Evolutionary conservation across 2,888 invertebrate genomes (phyloP), one percentile per base, ranked within the genome.

Genomic region (Rosalia funebris): DNA sequence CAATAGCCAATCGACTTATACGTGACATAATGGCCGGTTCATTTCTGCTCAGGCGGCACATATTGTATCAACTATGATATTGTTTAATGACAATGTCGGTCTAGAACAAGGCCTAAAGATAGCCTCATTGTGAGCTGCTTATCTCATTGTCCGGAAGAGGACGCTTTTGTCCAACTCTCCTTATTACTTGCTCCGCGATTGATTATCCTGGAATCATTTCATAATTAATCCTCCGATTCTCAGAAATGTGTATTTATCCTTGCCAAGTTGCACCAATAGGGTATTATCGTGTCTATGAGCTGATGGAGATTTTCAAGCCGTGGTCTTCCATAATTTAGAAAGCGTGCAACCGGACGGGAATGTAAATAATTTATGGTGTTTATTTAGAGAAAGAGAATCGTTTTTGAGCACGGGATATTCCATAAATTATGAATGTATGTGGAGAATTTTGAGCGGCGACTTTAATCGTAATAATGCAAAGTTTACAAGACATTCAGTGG

Each of bases 21-120:
- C 77, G 79, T 77, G 79, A 78, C 77, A 79, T 79, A 80, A 79
- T 78, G 78, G 79, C 72, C 66, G 73, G 74, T 76, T 74, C 74
- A 69, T 59, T 61, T 62, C 56, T 44, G 34, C 54, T 65, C 75
- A 72, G 75, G 74, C 73, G 75, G 74, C 75, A 78, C 79, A 80
- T 80, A 80, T 79, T 80, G 80, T 80, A 79, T 80, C 79, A 79
- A 77, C 77, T 77, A 78, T 74, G 80, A 81, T 81, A 81, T 80
- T 80, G 80, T 80, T 79, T 80, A 79, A 79, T 78, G 78, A 79
- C 80, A 81, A 80, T 80, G 77, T 77, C 75, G 72, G 71, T 66
- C 74, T 74, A 77, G 78, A 79, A 77, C 78, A 79, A 79, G 77
- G 75, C 74, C 74, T 74, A 70, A 75, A 63, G 67, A 67, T 59